Base-by-base conservation (phyloP, 1,140 invertebrate species). In the Panulirus ornatus region DNA sequence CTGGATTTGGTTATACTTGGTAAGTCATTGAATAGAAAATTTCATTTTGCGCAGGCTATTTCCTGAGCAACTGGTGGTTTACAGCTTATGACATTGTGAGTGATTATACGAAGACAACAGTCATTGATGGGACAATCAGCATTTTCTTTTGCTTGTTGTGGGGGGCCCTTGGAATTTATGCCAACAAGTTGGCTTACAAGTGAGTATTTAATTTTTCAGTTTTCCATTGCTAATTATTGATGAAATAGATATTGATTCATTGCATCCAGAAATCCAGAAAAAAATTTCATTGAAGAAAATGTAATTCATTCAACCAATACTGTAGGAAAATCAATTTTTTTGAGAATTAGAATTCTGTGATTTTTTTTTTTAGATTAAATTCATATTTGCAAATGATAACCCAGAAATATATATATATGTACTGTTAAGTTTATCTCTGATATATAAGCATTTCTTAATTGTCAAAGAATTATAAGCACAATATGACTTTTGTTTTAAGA, bases 141-240 rank as follows among this genome's bases (percentile, higher is more conserved):
- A 89, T 89, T 16, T 75, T 89, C 27, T 89, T 47, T 66, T 47
- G 79, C 1, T 19, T 89, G n/a, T 47, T 89, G 9, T 89, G 70
- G 79, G 87, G 79, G 16, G 79, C 87, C 0, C 79, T 89, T 11
- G 79, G 78, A 0, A 16, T 89, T n/a, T 89, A 89, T 75, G 63
- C 87, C 27, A 89, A 89, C 38, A 89, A 89, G 22, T 47, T 89
- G 40, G 87, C 87, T 34, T 89, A 30, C 51, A 89, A 58, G 87
- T 89, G 36, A 34, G 87, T 71, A 30, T n/a, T n/a, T n/a, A n/a
- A n/a, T n/a, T n/a, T n/a, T n/a, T n/a, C n/a, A n/a, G n/a, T n/a
- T n/a, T n/a, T n/a, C n/a, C n/a, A n/a, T n/a, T n/a, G n/a, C n/a
- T n/a, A n/a, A n/a, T n/a, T n/a, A n/a, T n/a, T n/a, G n/a, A n/a